These are phyloP conservation scores for Podarcis cretensis DNA, from an alignment of 2,113 vertebrate species.

Conservation along the genomic window DNA sequence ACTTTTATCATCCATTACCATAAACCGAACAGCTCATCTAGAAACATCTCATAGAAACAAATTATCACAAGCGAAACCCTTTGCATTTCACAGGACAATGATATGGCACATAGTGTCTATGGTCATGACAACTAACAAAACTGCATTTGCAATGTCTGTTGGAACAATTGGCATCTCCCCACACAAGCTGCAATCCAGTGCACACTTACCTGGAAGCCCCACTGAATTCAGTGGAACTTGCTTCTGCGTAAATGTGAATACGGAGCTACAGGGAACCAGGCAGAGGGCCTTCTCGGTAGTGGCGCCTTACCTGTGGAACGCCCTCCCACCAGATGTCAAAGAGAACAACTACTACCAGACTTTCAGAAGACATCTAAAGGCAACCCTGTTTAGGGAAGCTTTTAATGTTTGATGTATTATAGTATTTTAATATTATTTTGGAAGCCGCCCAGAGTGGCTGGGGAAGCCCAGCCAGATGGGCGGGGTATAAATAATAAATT, in stretches of 20 bases:
- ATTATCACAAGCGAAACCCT: neutral
- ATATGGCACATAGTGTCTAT: neutral
- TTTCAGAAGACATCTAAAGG: too few species aligned
- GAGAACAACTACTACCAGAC: too few species aligned
- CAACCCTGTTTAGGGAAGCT: too few species aligned
- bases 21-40: neutral
- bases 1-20: neutral
- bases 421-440: too few species aligned
- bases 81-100: neutral
- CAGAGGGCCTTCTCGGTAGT: too few species aligned
- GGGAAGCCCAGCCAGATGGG: too few species aligned
- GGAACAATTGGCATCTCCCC: neutral
- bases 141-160: neutral
- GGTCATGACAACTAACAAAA: neutral
- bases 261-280: too few species aligned
- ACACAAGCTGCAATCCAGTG: neutral
- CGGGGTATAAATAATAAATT: too few species aligned
- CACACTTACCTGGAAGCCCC: neutral
- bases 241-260: neutral
- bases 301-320: too few species aligned
- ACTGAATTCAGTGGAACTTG: neutral
- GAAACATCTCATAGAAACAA: neutral
- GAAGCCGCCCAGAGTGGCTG: too few species aligned
- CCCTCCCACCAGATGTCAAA: too few species aligned
- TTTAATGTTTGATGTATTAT: too few species aligned